Percentiles rank a stretch among this genome's conserved stretches.
These are phyloP conservation scores for Drosophila koepferae DNA, from an alignment of 2,888 invertebrate genomes.

Conservation along the genomic window DNA sequence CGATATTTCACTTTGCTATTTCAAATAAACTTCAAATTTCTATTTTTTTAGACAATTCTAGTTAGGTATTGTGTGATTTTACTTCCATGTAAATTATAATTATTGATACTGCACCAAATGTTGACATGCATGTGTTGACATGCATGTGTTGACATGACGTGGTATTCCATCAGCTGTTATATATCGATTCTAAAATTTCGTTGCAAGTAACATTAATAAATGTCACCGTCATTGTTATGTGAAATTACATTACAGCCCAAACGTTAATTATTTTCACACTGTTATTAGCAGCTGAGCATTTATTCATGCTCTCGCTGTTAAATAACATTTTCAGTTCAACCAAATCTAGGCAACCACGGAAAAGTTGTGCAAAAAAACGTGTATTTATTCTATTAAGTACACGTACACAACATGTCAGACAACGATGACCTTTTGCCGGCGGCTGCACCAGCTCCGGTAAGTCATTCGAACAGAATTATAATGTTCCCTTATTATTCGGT, in stretches of 20 bases:
- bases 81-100: neutral
- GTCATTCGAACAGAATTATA: neutral
- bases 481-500: neutral
- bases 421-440: conserved; percentile 53
- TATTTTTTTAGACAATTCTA: neutral
- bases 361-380: conserved; percentile 63
- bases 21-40: neutral
- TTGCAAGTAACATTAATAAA: neutral
- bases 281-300: conserved; percentile 15
- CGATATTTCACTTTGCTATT: neutral
- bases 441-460: conserved; percentile 51
- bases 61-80: neutral
- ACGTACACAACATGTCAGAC: conserved; percentile 67
- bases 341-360: conserved; percentile 40
- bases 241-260: conserved; percentile 7
- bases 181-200: conserved; percentile 10
- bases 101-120: neutral
- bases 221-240: conserved; percentile 4
- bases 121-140: neutral
- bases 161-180: conserved; percentile 7
- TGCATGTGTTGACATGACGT: conserved; percentile 2
- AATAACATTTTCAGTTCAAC: conserved; percentile 43
- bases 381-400: conserved; percentile 48
- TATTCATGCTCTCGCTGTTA: conserved; percentile 21
- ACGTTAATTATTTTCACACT: conserved; percentile 2